Evolutionary conservation across 2,888 invertebrate species (phyloP), one percentile per base, ranked within the genome.

Genomic region (Octodonta nipae): DNA sequence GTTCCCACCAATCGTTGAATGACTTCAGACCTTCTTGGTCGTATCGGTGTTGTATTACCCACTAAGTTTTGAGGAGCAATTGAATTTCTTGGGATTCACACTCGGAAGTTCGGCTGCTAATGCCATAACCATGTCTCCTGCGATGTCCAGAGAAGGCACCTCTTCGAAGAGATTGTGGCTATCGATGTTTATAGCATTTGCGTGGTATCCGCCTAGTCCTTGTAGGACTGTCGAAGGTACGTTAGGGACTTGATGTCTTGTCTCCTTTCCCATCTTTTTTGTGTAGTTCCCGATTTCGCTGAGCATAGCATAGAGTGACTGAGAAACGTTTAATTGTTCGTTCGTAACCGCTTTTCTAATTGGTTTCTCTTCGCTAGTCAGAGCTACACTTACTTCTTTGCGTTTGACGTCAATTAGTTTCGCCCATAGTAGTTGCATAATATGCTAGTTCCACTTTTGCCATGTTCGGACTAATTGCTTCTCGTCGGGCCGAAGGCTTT

Each of bases 101-200:
- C 32, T 10, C 14, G 33, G 34, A 56, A 52, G 42, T 54, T 51
- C 28, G 49, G 50, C 30, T 13, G 55, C 49, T 8, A 51, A 34
- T 14, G 53, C 51, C 53, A 55, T 55, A 1, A 50, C 42, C 45
- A 54, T 46, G 31, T 55, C 54, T 33, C 50, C 51, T 3, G 54
- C 54, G 7, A 54, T 48, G 1, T 51, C 51, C 32, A 54, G 36
- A 3, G 44, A 43, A 3, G 51, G 51, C n/a, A 28, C 10, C 34
- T 53, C 53, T 37, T 55, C 52, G 35, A 51, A 55, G 8, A 49
- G 27, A 24, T 47, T 52, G 37, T 56, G 54, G 5, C 35, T 49
- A 25, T 46, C 43, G 2, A 10, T 32, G 17, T 41, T 42, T 6
- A 56, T 35, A 5, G n/a, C 34, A 7, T 13, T 22, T 26, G 50